Conservation (phyloP, 2,113 vertebrate species). For the Varanus salvator region DNA sequence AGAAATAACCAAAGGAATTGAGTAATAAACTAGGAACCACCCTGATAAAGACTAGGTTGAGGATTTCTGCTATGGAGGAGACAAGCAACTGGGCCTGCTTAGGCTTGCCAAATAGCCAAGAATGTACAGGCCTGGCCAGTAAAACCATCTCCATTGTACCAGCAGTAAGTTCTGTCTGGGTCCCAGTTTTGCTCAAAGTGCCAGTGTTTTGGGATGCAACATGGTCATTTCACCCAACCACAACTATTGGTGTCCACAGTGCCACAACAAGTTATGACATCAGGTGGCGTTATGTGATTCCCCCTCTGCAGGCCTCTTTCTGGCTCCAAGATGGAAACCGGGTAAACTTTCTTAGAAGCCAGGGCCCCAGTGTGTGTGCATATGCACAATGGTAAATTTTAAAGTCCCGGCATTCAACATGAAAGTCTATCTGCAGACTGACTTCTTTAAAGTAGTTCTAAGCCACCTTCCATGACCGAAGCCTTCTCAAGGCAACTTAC, state of each 20-base stretch:
- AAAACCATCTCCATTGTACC: not conserved
- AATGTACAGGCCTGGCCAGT: not conserved
- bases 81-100: not conserved
- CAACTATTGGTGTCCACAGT: not conserved
- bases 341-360: not conserved
- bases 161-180: not conserved
- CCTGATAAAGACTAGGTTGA: not conserved
- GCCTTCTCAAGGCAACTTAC: no score
- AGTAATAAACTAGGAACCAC: not conserved
- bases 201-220: not conserved
- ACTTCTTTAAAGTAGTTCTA: no score
- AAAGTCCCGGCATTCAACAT: no score
- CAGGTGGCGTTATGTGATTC: not conserved
- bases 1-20: not conserved
- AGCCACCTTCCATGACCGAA: no score
- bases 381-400: no score
- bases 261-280: not conserved
- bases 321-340: not conserved
- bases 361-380: no score
- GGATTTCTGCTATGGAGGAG: not conserved
- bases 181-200: not conserved
- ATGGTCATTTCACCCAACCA: not conserved
- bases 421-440: no score
- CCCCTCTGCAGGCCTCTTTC: not conserved
- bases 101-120: not conserved